Base-by-base conservation (phyloP, 2,113 vertebrate species). In the Marcusenius ussheri region DNA sequence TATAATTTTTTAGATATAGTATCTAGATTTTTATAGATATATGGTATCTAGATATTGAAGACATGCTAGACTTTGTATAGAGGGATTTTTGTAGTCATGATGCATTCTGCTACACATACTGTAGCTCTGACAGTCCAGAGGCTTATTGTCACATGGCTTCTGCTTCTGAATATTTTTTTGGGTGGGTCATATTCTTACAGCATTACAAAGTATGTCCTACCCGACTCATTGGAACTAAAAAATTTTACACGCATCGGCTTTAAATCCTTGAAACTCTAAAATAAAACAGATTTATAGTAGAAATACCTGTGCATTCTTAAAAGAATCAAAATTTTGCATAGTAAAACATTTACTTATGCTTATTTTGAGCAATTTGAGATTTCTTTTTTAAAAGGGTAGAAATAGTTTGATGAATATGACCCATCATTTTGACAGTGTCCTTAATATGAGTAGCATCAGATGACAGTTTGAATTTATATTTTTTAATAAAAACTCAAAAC, bases 381-480 rank as follows among this genome's bases (percentile, higher is more conserved):
- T 27, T 42, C 19, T 58, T 56, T 9, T 7, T 6, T 87, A 51
- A 53, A 51, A 87, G 27, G 31, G 50, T 35, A 87, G 47, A 31
- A 87, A 87, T 58, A 8, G 19, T 56, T 88, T 58, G 45, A 56
- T 88, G 51, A 58, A 88, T 88, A 88, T 88, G 51, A 56, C 50
- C 86, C 86, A 88, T 58, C 50, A 56, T 56, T 56, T 42, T 88
- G 6, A 15, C 17, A 42, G 31, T 83, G 83, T 21, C 19, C 31
- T 39, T 56, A 80, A 80, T 53, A 42, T 42, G 86, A 88, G 53
- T 88, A 88, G 86, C 86, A 88, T 88, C 86, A 56, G 53, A 88
- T 58, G 86, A 9, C 86, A 35, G 19, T 39, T 39, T 17, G 19
- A 58, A 56, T 70, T 87, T 35, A 21, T 58, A 58, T 39, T 88